Base-by-base conservation (phyloP, 2,797 vertebrate species). In the Gymnothorax reevesii region DNA sequence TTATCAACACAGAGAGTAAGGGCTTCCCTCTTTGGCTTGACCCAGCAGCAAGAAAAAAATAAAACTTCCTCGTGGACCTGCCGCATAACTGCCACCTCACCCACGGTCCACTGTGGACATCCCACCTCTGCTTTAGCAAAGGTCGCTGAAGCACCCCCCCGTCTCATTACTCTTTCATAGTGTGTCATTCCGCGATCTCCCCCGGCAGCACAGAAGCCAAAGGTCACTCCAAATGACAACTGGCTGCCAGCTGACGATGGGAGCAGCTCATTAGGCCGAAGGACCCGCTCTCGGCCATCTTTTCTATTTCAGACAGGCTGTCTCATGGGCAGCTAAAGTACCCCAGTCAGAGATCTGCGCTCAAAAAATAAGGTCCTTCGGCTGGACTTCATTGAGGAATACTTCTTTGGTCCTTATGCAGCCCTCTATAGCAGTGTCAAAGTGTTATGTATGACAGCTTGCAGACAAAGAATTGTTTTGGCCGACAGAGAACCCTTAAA, bases 131-230 rank as follows among this genome's bases (percentile, higher is more conserved):
- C 87, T 89, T 89, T 75, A 88, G 92, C 91, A 94, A 94, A 94
- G 91, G 90, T 94, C 92, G 91, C 88, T 90, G 90, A 93, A 90
- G 90, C 94, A 93, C 90, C 92, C 92, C 90, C 91, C 88, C 90
- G 91, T 90, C 85, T 88, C 90, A 94, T 94, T 94, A 93, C 94
- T 95, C 94, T 94, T 94, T 95, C 86, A 94, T 92, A 90, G 54
- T 57, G 84, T 93, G 92, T 89, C 88, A 87, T 88, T 87, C 89
- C 93, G 92, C 94, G 94, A 89, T 88, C 87, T 83, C 66, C 25
- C 84, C 17, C 87, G 91, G 89, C 91, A 91, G 94, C 92, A 91
- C 87, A 93, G 91, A n/a, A 89, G 90, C 89, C 92, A 86, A 88
- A 92, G 89, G 12, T 64, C 84, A 57, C 84, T 93, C 90, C 92